Base-by-base conservation (phyloP, 2,888 invertebrate species). In the Phortica okadai region DNA sequence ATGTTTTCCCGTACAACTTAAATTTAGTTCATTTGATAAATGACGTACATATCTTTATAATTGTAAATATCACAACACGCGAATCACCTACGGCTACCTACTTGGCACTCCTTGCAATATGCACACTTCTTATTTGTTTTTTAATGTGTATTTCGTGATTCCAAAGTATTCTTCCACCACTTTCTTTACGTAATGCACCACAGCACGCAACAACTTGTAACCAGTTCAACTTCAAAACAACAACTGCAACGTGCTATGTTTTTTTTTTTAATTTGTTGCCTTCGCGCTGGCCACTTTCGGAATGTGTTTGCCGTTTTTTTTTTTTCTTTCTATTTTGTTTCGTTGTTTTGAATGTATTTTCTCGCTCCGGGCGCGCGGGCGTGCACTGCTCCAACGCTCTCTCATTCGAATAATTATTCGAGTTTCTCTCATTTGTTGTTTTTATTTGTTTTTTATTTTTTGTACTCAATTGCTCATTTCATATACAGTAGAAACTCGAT, bases 141-240 rank as follows among this genome's bases (percentile, higher is more conserved):
- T 62, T 8, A 21, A 11, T 62, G 16, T 25, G 16, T 2, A 10
- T 62, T n/a, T 62, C 5, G 16, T 2, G 10, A 6, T 62, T 62
- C n/a, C 2, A 14, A 10, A 6, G 2, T 54, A 14, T 54, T 54
- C n/a, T 54, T 54, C 54, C 54, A 14, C n/a, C n/a, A 14, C n/a
- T 54, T 54, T 54, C n/a, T 2, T 14, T 54, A 54, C n/a, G 10
- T 54, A 54, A 59, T 10, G 2, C 14, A 42, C 42, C 11, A 4
- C 16, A 41, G 14, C 66, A 41, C 50, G 14, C n/a, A 70, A 70
- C 54, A 45, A 86, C 89, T 84, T 87, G 80, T 88, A 86, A 87
- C 86, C 88, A 84, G 89, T 88, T 84, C 83, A 83, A 86, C 88
- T 88, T 87, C 88, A 88, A 87, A 86, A 84, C 84, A 77, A 77